Percentiles rank a stretch among this genome's conserved stretches.
Evolutionary conservation across 2,888 invertebrate species (phyloP).

Genomic region (Sphecodes monilicornis): DNA sequence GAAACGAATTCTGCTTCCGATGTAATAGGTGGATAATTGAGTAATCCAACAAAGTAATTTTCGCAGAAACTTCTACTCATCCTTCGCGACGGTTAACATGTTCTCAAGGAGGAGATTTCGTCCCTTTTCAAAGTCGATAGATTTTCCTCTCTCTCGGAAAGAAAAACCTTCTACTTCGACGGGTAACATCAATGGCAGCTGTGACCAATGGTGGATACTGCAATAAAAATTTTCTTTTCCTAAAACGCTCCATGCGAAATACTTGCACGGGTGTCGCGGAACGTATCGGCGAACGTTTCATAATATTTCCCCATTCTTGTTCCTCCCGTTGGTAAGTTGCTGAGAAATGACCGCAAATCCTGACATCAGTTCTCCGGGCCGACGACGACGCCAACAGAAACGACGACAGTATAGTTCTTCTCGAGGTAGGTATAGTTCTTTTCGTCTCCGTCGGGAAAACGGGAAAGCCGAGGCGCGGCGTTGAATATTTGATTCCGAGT

Average conservation of each 20-base stretch:
- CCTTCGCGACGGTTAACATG: neutral
- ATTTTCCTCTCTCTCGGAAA: too few species aligned
- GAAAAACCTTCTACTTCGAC: neutral
- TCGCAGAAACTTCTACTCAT: neutral
- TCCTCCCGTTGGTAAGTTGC: neutral
- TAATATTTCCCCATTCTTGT: neutral
- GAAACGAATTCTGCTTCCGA: neutral
- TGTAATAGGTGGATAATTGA: conserved; percentile 27
- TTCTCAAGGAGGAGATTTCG: neutral
- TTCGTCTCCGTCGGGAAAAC: conserved; percentile 25
- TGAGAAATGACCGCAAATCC: conserved; percentile 1
- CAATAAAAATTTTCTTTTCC: neutral
- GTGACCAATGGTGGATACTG: neutral
- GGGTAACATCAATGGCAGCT: neutral
- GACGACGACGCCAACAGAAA: neutral
- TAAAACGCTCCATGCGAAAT: neutral
- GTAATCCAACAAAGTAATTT: conserved; percentile 21
- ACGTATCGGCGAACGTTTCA: neutral
- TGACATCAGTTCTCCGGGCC: neutral
- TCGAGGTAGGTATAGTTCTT: neutral
- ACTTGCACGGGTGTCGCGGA: neutral
- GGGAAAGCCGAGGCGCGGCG: conserved; percentile 26
- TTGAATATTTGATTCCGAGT: conserved; percentile 44
- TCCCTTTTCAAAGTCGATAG: neutral
- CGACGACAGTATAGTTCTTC: neutral